Conservation (phyloP, 1,140 invertebrate genomes). For the Sipha flava region DNA sequence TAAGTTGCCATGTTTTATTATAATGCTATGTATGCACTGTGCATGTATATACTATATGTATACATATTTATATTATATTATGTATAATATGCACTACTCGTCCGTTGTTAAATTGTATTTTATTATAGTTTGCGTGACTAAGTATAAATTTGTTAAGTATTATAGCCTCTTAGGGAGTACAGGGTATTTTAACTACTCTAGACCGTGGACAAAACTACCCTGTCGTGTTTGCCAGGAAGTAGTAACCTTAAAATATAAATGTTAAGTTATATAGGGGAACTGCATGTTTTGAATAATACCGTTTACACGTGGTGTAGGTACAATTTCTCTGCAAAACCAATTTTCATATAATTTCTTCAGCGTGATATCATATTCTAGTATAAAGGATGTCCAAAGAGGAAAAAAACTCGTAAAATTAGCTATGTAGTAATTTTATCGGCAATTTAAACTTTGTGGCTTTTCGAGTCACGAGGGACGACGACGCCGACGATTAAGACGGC, state of each 20-base stretch:
- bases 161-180: not conserved
- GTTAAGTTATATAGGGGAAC: not conserved
- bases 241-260: not conserved
- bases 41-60: no score
- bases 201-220: not conserved
- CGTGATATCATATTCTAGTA: not conserved
- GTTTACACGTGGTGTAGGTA: not conserved
- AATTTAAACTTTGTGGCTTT: not conserved
- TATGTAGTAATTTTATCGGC: not conserved
- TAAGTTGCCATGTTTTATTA: not conserved
- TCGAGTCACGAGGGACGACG: not conserved
- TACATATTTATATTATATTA: no score
- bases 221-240: not conserved
- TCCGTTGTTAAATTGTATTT: not conserved
- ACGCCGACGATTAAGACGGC: not conserved
- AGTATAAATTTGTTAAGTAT: not conserved
- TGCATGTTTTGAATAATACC: not conserved
- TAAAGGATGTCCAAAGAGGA: not conserved
- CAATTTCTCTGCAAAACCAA: not conserved
- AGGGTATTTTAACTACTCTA: not conserved
- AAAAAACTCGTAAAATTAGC: not conserved
- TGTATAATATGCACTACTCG: not conserved
- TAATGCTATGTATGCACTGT: no score
- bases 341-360: not conserved
- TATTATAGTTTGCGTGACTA: not conserved